Evolutionary conservation across 2,113 vertebrate species (phyloP), one percentile per base, ranked within the genome.

Genomic region (Casuarius casuarius): DNA sequence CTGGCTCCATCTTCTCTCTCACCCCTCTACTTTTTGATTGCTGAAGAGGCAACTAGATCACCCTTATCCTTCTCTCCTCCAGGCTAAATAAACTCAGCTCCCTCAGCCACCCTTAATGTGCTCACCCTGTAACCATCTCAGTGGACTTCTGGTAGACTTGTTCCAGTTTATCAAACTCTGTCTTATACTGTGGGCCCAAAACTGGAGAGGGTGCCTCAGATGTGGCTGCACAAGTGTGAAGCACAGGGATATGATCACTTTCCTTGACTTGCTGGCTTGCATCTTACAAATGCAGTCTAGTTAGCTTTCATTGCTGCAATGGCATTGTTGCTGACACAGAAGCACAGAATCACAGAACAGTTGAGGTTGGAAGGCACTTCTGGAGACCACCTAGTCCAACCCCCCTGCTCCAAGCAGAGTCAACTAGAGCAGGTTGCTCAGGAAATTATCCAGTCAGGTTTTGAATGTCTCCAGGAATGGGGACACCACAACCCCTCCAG

Each of bases 51-150:
- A 58, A 31, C 33, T 12, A 70, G 14, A 48, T n/a, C 76, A 48
- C 14, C 25, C 40, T 56, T 51, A 38, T 73, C 21, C 16, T 72
- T 65, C 28, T 77, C 22, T 61, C 70, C 49, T 71, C 31, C 66
- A 38, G 25, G 29, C 20, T 65, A 42, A 90, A 78, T 54, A 35
- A 72, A 72, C 5, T 33, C 58, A 2, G 2, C 29, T 84, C 42
- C 29, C 42, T 14, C 20, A 59, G 35, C 8, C 1, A 1, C 10
- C 25, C 49, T 72, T 79, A 38, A 66, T 33, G 35, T 0, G 0
- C 17, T 31, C 44, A 12, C 16, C 13, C 35, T n/a, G 25, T 58
- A 31, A 44, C 10, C 10, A 33, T 38, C 35, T 23, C n/a, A 78
- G 61, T 10, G 44, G 38, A 59, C 25, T 56, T 63, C 40, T 56